Conservation (phyloP, 37 sponge, comb jelly and placozoan genomes). For the Spongia lamella region DNA sequence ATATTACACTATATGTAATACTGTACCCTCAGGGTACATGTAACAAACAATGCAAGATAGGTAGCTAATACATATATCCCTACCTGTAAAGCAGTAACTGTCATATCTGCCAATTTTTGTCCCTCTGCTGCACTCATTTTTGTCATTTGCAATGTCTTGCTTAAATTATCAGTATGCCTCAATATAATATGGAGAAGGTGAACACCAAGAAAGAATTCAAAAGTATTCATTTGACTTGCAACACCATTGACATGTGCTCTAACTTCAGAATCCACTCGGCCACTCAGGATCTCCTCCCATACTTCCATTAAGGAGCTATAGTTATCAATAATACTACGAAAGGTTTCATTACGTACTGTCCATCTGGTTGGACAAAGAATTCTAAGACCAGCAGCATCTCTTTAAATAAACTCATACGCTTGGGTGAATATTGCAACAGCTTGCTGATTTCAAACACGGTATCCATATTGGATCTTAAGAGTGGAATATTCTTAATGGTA, state of each 20-base stretch:
- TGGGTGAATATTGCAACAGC: constrained; percentile 35
- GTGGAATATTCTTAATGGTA: neutral
- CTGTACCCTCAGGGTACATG: no score
- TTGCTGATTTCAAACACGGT: constrained; percentile 32
- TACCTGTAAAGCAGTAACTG: neutral
- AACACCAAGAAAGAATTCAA: constrained; percentile 7
- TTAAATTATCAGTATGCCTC: constrained; percentile 6
- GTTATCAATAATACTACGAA: constrained; percentile 18
- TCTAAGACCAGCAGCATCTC: constrained; percentile 25
- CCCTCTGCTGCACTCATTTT: constrained; percentile 19
- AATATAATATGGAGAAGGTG: constrained; percentile 11
- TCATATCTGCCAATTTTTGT: constrained; percentile 10
- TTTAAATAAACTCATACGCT: constrained; percentile 17
- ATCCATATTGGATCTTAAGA: constrained; percentile 21
- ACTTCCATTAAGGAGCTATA: constrained; percentile 7
- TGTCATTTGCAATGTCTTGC: constrained; percentile 1
- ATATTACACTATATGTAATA: no score
- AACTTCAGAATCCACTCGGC: constrained; percentile 33
- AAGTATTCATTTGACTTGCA: constrained; percentile 31
- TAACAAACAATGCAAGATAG: no score
- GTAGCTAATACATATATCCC: neutral
- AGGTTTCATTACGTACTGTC: constrained; percentile 36
- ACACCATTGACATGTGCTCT: constrained; percentile 28
- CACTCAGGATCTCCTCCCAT: constrained; percentile 21
- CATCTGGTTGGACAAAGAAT: constrained; percentile 45